Evolutionary conservation across 2,888 invertebrate species (phyloP).

Genomic region (Zelleria hepariella): DNA sequence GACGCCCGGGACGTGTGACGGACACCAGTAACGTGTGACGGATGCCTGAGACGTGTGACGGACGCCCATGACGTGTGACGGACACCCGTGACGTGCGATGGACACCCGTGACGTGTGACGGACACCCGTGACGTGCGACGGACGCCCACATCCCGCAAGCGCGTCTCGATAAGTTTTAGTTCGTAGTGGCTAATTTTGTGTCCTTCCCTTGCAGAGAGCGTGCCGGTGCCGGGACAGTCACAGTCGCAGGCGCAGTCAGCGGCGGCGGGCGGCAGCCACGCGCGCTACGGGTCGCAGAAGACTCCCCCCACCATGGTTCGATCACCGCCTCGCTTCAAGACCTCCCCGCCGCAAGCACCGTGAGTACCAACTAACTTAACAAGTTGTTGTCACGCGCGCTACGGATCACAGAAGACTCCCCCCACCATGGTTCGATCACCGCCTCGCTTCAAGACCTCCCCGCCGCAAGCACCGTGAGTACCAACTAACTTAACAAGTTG

Average conservation of each 20-base stretch:
- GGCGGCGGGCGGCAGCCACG: slow-evolving; percentile 26
- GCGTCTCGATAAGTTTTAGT: neutral
- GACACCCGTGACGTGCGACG: too few species aligned
- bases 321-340: slow-evolving; percentile 49
- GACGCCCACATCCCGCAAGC: too few species aligned
- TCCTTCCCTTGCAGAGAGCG: neutral
- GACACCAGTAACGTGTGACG: too few species aligned
- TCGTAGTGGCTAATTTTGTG: neutral
- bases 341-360: slow-evolving; percentile 58
- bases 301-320: slow-evolving; percentile 50
- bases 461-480: slow-evolving; percentile 57
- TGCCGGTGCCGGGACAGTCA: neutral
- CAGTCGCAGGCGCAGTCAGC: slow-evolving; percentile 2
- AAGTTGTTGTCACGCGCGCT: neutral
- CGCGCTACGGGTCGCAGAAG: slow-evolving; percentile 18
- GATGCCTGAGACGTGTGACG: too few species aligned
- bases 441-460: slow-evolving; percentile 46
- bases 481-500: too few species aligned
- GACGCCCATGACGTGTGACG: too few species aligned
- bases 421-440: slow-evolving; percentile 57
- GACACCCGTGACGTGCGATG: too few species aligned
- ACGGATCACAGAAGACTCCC: slow-evolving; percentile 24
- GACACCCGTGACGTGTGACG: too few species aligned
- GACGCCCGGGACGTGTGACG: too few species aligned
- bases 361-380: slow-evolving; percentile 43